phyloP scores from a whole-genome alignment of 1,140 invertebrate genomes.

The Cotesia typhae region DNA sequence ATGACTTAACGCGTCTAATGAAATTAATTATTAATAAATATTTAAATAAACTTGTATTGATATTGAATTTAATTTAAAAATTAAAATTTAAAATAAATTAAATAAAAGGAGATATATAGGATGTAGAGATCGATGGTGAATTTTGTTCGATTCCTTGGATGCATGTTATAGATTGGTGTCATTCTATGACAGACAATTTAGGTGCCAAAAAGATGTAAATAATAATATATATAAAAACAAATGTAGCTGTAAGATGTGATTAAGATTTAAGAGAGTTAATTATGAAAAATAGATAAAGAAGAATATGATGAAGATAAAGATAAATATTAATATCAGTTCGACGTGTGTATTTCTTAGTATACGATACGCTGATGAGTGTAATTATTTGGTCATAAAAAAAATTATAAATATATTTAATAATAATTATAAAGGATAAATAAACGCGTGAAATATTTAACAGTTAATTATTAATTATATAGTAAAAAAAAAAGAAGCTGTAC shows the following conservation, averaged over 20 bases:
- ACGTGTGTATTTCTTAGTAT: no score
- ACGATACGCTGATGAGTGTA: no score
- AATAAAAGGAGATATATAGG: background rate
- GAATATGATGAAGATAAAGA: slow-evolving; percentile 22
- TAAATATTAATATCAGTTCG: no score
- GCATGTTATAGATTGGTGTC: slow-evolving; percentile 39
- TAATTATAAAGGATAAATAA: background rate
- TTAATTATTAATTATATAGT: background rate
- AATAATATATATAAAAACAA: slow-evolving; percentile 49
- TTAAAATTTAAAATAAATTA: background rate
- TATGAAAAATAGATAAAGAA: slow-evolving; percentile 34
- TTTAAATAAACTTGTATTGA: background rate
- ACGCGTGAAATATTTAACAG: background rate
- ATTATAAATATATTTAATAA: slow-evolving; percentile 7
- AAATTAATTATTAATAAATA: slow-evolving; percentile 6
- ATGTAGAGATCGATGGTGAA: background rate
- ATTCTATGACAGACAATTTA: slow-evolving; percentile 46
- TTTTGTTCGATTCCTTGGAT: slow-evolving; percentile 26
- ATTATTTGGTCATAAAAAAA: background rate
- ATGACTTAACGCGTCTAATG: slow-evolving; percentile 30
- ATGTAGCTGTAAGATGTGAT: slow-evolving; percentile 50
- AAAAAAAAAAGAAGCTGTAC: slow-evolving; percentile 1
- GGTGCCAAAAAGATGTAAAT: slow-evolving; percentile 65
- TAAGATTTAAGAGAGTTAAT: slow-evolving; percentile 26
- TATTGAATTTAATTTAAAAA: background rate